These are phyloP conservation scores for Xenus cinereus DNA, from an alignment of 2,113 vertebrate genomes.

Conservation along the genomic window DNA sequence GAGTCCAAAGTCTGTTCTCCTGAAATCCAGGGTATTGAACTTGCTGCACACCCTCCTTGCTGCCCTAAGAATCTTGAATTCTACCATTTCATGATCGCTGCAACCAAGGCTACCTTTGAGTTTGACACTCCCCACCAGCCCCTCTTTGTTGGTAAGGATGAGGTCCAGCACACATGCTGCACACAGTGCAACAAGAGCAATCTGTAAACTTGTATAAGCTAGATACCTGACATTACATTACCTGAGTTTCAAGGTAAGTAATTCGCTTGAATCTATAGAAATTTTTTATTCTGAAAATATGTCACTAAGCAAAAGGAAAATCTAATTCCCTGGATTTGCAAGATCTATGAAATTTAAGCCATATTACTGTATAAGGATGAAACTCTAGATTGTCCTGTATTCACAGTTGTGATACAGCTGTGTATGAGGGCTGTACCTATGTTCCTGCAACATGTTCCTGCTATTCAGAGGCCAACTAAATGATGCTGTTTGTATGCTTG, in stretches of 20 bases:
- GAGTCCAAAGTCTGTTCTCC: too few species aligned
- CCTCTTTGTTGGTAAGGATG: too few species aligned
- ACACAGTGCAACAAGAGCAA: not conserved
- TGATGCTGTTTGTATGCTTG: not conserved
- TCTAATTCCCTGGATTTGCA: fast-evolving
- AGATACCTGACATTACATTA: not conserved
- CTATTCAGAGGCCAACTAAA: not conserved
- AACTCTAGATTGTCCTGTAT: not conserved
- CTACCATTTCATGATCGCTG: too few species aligned
- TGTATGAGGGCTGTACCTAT: not conserved
- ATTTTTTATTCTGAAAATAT: not conserved
- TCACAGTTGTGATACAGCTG: not conserved
- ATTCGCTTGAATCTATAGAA: not conserved
- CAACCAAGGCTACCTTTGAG: too few species aligned
- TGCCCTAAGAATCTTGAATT: too few species aligned
- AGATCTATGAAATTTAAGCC: not conserved
- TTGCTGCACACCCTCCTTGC: too few species aligned
- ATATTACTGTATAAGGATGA: not conserved
- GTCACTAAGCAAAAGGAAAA: not conserved
- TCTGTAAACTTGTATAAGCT: not conserved
- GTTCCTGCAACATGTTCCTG: not conserved
- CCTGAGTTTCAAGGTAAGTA: not conserved
- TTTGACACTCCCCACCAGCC: too few species aligned
- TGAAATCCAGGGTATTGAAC: too few species aligned
- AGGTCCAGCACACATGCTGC: too few species aligned